Evolutionary conservation across 2,113 vertebrate species (phyloP).

Genomic region (Gasterosteus aculeatus): DNA sequence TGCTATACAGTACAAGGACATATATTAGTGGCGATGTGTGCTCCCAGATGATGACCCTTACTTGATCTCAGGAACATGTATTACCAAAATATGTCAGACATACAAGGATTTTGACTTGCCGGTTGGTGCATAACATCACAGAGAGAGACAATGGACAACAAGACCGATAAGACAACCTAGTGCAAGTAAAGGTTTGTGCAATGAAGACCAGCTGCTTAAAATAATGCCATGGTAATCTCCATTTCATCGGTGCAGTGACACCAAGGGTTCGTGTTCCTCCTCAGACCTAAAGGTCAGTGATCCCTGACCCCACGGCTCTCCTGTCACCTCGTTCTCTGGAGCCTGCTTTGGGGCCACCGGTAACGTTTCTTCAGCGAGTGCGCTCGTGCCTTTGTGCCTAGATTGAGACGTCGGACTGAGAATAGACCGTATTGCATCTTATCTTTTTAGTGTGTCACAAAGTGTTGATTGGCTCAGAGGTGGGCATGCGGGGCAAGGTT

Average conservation of each 20-base stretch:
- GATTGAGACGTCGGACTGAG: constrained; percentile 7
- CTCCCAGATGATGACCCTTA: neutral
- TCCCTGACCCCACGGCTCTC: neutral
- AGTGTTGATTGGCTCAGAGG: constrained; percentile 24
- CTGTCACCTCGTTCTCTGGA: constrained; percentile 31
- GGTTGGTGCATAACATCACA: no score
- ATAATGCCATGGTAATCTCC: neutral
- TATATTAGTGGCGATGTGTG: neutral
- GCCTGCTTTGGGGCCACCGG: constrained; percentile 36
- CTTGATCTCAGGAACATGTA: neutral
- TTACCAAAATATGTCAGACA: no score
- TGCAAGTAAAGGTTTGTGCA: neutral
- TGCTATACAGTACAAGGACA: neutral
- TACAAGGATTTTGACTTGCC: no score
- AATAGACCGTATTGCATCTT: constrained; percentile 28
- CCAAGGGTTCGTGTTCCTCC: constrained; percentile 21
- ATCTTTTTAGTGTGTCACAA: constrained; percentile 17
- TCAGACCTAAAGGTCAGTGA: constrained; percentile 30
- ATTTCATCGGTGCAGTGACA: constrained; percentile 9
- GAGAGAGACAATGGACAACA: no score
- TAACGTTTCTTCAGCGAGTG: constrained; percentile 1
- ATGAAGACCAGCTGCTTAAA: neutral
- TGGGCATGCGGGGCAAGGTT: constrained; percentile 38
- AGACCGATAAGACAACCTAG: no score
- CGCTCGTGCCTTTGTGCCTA: constrained; percentile 22